A percentile compares a stretch with the other conserved stretches of the same genome.
Conservation (phyloP, 2,113 vertebrate species). For the Ameiurus melas region DNA sequence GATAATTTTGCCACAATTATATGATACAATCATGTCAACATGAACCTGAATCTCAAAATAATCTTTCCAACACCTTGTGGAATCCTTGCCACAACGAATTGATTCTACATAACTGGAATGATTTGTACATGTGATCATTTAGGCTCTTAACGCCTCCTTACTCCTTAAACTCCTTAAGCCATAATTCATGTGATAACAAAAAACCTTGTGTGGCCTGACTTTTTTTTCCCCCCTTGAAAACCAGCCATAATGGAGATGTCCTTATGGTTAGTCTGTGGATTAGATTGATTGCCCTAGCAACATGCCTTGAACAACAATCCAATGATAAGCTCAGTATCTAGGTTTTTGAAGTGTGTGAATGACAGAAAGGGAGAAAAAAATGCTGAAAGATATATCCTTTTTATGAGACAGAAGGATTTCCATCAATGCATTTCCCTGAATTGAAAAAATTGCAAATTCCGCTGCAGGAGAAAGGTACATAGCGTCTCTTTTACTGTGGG, state of each 20-base stretch:
- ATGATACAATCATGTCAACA: not conserved
- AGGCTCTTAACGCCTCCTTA: not conserved
- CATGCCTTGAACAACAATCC: slow-evolving; percentile 49
- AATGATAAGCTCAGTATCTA: slow-evolving; percentile 54
- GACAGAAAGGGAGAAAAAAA: slow-evolving; percentile 50
- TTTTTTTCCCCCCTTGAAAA: slow-evolving; percentile 14
- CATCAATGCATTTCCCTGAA: not conserved
- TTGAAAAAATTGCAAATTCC: not conserved
- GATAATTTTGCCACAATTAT: not conserved
- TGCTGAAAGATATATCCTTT: not conserved
- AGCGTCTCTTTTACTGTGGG: slow-evolving; percentile 1
- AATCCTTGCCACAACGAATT: not conserved
- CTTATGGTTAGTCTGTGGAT: slow-evolving; percentile 53
- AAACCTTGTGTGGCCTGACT: slow-evolving; percentile 52
- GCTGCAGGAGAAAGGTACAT: slow-evolving; percentile 5
- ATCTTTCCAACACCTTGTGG: not conserved
- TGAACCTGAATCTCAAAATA: not conserved
- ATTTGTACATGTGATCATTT: not conserved
- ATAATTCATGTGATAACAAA: slow-evolving; percentile 38
- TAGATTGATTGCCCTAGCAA: slow-evolving; percentile 51
- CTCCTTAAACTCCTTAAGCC: not conserved
- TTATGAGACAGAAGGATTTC: slow-evolving; percentile 1
- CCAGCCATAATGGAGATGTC: slow-evolving; percentile 49
- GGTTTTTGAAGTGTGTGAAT: slow-evolving; percentile 38
- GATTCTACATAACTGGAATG: not conserved